These are phyloP conservation scores for Tiaroga cobitis DNA, from an alignment of 2,797 vertebrate species.

Conservation along the genomic window DNA sequence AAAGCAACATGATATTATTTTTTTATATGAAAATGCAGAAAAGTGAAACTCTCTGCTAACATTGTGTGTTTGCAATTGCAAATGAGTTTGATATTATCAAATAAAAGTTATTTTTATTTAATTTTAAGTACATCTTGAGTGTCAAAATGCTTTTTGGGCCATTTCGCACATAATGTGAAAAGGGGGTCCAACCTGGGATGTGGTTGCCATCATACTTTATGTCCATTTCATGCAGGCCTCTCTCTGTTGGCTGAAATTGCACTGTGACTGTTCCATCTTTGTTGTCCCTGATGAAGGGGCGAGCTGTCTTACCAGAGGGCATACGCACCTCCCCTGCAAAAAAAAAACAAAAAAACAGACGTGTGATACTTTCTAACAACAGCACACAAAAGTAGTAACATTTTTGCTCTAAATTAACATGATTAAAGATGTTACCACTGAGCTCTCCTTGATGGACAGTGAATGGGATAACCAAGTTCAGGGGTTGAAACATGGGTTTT, in stretches of 20 bases:
- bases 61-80: not conserved
- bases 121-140: not conserved
- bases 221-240: constrained; percentile 96
- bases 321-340: constrained; percentile 91
- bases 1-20: not conserved
- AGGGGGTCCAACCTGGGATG: constrained; percentile 85
- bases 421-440: constrained; percentile 80
- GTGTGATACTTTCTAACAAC: constrained; percentile 34
- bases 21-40: not conserved
- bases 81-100: not conserved
- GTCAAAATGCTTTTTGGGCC: not conserved
- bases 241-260: constrained; percentile 90
- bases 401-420: not conserved
- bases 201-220: constrained; percentile 98
- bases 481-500: constrained; percentile 89
- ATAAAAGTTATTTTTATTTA: not conserved
- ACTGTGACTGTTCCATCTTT: constrained; percentile 95
- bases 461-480: constrained; percentile 95
- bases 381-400: constrained; percentile 38
- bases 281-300: constrained; percentile 92
- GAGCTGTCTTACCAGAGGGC: constrained; percentile 91
- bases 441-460: constrained; percentile 93
- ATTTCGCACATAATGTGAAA: not conserved
- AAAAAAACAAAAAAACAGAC: not conserved
- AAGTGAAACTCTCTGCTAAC: not conserved